These are phyloP conservation scores for Luperina nickerlii DNA, from an alignment of 2,888 invertebrate species.

Conservation along the genomic window DNA sequence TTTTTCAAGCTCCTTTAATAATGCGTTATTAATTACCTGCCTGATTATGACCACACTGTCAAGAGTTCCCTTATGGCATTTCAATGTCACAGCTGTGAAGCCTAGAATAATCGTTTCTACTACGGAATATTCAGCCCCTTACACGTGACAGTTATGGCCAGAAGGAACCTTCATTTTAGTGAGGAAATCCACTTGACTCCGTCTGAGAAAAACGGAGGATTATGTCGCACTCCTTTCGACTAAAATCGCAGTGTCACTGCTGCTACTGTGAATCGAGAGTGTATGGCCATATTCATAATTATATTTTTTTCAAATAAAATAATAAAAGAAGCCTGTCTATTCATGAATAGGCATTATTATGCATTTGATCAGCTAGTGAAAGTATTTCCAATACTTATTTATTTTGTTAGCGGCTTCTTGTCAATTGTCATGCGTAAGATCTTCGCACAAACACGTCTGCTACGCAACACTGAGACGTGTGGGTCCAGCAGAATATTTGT, in stretches of 20 bases:
- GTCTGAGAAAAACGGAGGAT: not conserved
- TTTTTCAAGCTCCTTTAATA: slow-evolving; percentile 1
- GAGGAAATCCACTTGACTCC: not conserved
- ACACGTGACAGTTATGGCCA: too few species aligned
- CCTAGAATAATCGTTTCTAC: not conserved
- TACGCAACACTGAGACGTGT: slow-evolving; percentile 16
- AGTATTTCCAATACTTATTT: slow-evolving; percentile 44
- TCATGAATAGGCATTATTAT: not conserved
- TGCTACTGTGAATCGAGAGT: not conserved
- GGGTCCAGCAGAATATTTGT: slow-evolving; percentile 31
- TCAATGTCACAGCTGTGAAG: not conserved
- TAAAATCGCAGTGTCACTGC: not conserved
- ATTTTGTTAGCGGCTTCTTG: slow-evolving; percentile 46
- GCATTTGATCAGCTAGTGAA: slow-evolving; percentile 23
- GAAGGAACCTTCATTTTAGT: not conserved
- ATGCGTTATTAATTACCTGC: not conserved
- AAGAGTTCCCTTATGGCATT: too few species aligned
- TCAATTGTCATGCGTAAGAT: slow-evolving; percentile 46
- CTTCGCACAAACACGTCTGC: slow-evolving; percentile 33
- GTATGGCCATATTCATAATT: not conserved
- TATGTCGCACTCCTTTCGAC: not conserved
- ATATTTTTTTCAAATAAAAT: too few species aligned
- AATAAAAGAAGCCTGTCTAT: not conserved
- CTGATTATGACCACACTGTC: not conserved
- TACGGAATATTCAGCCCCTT: not conserved